Conservation (phyloP, 1,140 invertebrate genomes). For the Hycleus cichorii region DNA sequence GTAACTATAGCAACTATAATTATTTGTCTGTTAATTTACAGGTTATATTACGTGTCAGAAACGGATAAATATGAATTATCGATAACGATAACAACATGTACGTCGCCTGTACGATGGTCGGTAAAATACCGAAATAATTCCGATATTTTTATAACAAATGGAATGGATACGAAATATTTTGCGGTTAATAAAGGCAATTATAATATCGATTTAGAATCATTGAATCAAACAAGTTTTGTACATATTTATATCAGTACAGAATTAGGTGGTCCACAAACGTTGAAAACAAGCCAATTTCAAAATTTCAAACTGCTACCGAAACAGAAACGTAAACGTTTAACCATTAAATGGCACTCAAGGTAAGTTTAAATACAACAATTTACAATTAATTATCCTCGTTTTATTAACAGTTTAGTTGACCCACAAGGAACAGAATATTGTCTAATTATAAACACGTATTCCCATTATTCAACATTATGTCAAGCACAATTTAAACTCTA, state of each 20-base stretch:
- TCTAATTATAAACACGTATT: slow-evolving; percentile 48
- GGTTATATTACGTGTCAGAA: slow-evolving; percentile 35
- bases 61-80: slow-evolving; percentile 31
- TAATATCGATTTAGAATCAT: slow-evolving; percentile 26
- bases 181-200: slow-evolving; percentile 23
- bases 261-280: slow-evolving; percentile 31
- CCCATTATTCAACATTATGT: slow-evolving; percentile 50
- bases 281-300: slow-evolving; percentile 15
- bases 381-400: background rate
- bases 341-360: slow-evolving; percentile 41
- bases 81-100: slow-evolving; percentile 39
- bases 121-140: slow-evolving; percentile 14
- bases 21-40: slow-evolving; percentile 3
- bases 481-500: slow-evolving; percentile 36
- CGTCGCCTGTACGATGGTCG: slow-evolving; percentile 34
- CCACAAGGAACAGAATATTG: slow-evolving; percentile 52
- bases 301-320: slow-evolving; percentile 28
- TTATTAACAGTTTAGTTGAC: slow-evolving; percentile 47
- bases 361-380: slow-evolving; percentile 4
- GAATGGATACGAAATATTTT: slow-evolving; percentile 11
- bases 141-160: slow-evolving; percentile 3
- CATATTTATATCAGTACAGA: slow-evolving; percentile 40
- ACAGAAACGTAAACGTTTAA: slow-evolving; percentile 32
- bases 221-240: slow-evolving; percentile 33
- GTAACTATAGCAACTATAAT: too few relatives aligned